Percentiles rank a stretch among this genome's conserved stretches.
Evolutionary conservation across 2,888 invertebrate species (phyloP).

Genomic region (Drosophila conformis): DNA sequence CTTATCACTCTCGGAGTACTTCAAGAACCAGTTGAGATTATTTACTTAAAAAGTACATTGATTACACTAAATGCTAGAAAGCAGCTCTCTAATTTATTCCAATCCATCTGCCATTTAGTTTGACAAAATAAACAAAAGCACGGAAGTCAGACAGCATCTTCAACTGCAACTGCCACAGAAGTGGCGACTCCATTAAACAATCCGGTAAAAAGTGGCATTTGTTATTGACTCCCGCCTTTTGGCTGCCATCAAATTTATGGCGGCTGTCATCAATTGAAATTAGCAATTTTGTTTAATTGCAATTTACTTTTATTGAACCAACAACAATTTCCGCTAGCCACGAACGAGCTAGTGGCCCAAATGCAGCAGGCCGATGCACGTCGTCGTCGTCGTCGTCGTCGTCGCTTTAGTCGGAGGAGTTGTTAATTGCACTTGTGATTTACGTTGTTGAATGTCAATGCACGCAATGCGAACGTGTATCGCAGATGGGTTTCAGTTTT

Average conservation of each 20-base stretch:
- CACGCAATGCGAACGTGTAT: slow-evolving; percentile 66
- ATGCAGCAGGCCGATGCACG: slow-evolving; percentile 39
- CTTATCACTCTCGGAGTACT: background rate
- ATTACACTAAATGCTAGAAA: slow-evolving; percentile 13
- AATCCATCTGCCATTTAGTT: slow-evolving; percentile 17
- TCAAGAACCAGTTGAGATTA: slow-evolving; percentile 3
- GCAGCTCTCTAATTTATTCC: slow-evolving; percentile 24
- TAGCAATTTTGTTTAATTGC: slow-evolving; percentile 79
- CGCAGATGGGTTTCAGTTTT: slow-evolving; percentile 21
- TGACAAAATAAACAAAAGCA: slow-evolving; percentile 16
- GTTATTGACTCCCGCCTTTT: slow-evolving; percentile 34
- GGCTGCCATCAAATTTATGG: slow-evolving; percentile 61
- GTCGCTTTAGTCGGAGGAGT: slow-evolving; percentile 55
- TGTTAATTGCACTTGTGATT: slow-evolving; percentile 80
- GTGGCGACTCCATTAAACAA: slow-evolving; percentile 29
- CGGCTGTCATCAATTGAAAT: slow-evolving; percentile 77
- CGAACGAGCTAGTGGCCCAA: slow-evolving; percentile 21
- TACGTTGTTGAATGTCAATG: slow-evolving; percentile 77
- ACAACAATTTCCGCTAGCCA: slow-evolving; percentile 74
- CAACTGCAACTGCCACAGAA: slow-evolving; percentile 14
- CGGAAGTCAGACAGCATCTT: background rate
- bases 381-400: slow-evolving; percentile 37
- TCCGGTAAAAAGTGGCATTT: slow-evolving; percentile 19
- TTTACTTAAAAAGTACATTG: slow-evolving; percentile 1
- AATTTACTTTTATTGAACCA: slow-evolving; percentile 80